Evolutionary conservation across 2,888 invertebrate species (phyloP), one percentile per base, ranked within the genome.

Genomic region (Athalia circularis): DNA sequence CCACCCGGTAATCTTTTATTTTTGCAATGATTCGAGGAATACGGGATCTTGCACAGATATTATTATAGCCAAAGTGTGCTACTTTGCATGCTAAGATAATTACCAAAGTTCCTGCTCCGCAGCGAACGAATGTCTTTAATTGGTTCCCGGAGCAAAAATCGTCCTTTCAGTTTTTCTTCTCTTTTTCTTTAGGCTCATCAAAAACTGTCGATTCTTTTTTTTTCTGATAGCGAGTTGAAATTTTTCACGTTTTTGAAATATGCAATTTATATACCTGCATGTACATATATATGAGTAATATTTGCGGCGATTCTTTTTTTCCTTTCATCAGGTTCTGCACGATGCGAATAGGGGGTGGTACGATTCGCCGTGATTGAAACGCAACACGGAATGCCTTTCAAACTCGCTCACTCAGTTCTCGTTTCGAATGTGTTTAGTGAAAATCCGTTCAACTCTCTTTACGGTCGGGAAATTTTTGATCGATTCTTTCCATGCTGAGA

Each of bases 381-480:
- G 47, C 0, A 64, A 50, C 11, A 29, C 15, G 75, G 64, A 62
- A 75, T 75, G 61, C 75, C 75, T 64, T 64, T 62, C 11, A 50
- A 11, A 50, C 29, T 29, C 29, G 2, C 29, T 11, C 29, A 29
- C 29, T 11, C 43, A 47, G 62, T 13, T 62, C n/a, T 50, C 61
- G 62, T 43, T 52, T 45, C 59, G 61, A 72, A 75, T 62, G 50
- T 75, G 75, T 75, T 75, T 64, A 61, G 62, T 6, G 62, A 43
- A 75, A 52, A 75, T 75, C 45, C 62, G 75, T 64, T 75, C 62
- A 75, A 75, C 62, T 29, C 64, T 75, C 75, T 62, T 62, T 50
- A 75, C 75, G 75, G 29, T 75, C 7, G 62, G 75, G 29, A 75
- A 62, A 75, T 75, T 64, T 75, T 61, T 50, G 62, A 75, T 75